phyloP scores from a whole-genome alignment of 2,113 vertebrate species.

The Sinocyclocheilus anshuiensis region DNA sequence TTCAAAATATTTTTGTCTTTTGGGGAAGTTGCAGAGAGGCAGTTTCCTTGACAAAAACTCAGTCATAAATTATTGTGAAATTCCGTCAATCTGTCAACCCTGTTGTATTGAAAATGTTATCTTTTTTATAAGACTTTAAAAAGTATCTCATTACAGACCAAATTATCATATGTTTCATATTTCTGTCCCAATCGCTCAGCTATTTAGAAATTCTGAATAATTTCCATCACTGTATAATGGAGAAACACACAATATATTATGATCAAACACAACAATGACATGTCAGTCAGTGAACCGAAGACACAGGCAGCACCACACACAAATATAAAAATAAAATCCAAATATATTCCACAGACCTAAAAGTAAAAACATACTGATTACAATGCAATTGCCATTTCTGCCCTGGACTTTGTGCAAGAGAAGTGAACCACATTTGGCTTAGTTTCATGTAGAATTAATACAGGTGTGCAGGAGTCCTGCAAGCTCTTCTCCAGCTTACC shows the following conservation, averaged over 20 bases:
- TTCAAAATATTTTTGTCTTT: too few species aligned
- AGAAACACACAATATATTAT: conserved; percentile 4
- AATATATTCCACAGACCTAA: not conserved
- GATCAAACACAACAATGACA: conserved; percentile 22
- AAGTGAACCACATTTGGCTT: conserved; percentile 49
- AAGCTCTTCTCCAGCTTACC: conserved; percentile 20
- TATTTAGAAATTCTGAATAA: not conserved
- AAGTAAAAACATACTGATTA: not conserved
- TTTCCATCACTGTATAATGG: not conserved
- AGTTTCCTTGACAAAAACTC: conserved; percentile 3
- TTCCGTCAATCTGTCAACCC: not conserved
- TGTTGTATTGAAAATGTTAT: conserved; percentile 24
- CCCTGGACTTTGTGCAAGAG: conserved; percentile 27
- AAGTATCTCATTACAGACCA: conserved; percentile 24
- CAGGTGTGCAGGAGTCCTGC: conserved; percentile 63
- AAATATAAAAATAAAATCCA: not conserved
- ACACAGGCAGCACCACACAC: not conserved
- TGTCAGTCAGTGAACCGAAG: not conserved
- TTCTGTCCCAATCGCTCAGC: not conserved
- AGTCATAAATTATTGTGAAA: conserved; percentile 15
- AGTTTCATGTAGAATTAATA: conserved; percentile 61
- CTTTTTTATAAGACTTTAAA: conserved; percentile 11
- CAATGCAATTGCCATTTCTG: not conserved
- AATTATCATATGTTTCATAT: conserved; percentile 30
- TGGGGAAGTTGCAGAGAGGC: too few species aligned